Evolutionary conservation across 53 echinoderm and acorn worm genomes (phyloP).

Genomic region (Luidia sarsii): DNA sequence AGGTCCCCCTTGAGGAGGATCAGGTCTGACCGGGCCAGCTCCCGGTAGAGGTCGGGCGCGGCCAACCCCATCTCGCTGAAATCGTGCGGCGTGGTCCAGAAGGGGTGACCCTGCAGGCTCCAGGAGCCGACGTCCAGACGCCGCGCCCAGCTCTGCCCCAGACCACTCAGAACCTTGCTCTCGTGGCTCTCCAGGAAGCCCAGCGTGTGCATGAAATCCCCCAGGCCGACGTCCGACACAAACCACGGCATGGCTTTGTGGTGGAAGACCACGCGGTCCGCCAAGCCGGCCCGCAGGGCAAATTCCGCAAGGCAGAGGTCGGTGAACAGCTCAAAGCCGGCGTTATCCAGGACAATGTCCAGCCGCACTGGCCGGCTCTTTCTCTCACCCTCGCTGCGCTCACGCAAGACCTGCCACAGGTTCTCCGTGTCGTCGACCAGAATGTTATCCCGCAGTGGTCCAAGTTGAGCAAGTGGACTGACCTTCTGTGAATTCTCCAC

Average conservation of each 20-base stretch:
- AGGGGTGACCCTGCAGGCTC: constrained; percentile 66
- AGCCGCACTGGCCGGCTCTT: constrained; percentile 53
- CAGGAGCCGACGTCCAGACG: constrained; percentile 58
- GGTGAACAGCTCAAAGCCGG: constrained; percentile 91
- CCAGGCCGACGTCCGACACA: constrained; percentile 78
- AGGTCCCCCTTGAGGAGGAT: constrained; percentile 90
- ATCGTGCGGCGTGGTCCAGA: constrained; percentile 90
- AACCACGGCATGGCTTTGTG: constrained; percentile 98
- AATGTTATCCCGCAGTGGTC: constrained; percentile 63
- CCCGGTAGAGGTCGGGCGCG: constrained; percentile 76
- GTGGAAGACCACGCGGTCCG: constrained; percentile 69
- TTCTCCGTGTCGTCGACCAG: constrained; percentile 72
- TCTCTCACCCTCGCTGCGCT: constrained; percentile 20
- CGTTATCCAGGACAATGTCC: constrained; percentile 91
- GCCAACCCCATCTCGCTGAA: constrained; percentile 72
- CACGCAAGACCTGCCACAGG: constrained; percentile 64
- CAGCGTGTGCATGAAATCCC: constrained; percentile 83
- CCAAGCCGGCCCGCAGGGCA: constrained; percentile 41
- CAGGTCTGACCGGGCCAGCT: constrained; percentile 69
- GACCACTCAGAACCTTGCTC: constrained; percentile 35
- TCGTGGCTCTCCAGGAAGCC: constrained; percentile 49
- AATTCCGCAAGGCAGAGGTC: constrained; percentile 88
- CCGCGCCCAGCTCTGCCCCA: constrained; percentile 62
- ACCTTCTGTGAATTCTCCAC: constrained; percentile 83
- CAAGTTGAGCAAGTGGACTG: constrained; percentile 74